phyloP scores from a whole-genome alignment of 2,113 vertebrate genomes.

The Podiceps cristatus region DNA sequence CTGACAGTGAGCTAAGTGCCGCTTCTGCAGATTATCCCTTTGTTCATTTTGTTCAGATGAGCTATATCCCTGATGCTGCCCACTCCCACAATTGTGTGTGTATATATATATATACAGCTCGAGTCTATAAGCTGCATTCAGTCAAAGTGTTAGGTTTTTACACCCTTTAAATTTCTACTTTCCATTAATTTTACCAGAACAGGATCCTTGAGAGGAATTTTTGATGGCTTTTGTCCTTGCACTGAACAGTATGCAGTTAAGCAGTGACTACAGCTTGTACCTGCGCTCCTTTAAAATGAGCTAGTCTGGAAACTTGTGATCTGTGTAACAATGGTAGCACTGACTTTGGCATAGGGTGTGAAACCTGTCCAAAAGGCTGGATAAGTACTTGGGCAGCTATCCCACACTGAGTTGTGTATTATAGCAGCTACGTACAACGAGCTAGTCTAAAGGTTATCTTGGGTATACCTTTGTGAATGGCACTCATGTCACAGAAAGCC shows the following conservation, averaged over 20 bases:
- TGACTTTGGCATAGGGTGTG: background rate
- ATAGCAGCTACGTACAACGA: background rate
- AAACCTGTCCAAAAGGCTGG: background rate
- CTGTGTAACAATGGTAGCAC: background rate
- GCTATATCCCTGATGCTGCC: background rate
- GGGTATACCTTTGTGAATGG: background rate
- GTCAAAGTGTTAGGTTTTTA: background rate
- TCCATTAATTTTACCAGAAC: background rate
- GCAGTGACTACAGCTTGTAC: background rate
- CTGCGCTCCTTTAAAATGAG: background rate
- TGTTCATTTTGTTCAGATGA: background rate
- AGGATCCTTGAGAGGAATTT: background rate
- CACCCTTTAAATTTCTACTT: background rate
- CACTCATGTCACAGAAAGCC: background rate
- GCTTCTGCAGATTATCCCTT: background rate
- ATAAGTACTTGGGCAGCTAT: constrained; percentile 25
- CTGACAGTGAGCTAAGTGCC: background rate
- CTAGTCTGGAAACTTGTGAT: background rate
- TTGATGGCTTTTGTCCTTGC: background rate
- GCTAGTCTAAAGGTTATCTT: background rate
- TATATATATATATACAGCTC: background rate
- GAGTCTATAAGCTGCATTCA: background rate
- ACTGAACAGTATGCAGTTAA: background rate
- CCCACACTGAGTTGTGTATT: background rate
- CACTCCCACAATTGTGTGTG: background rate